A percentile compares a stretch with the other conserved stretches of the same genome.
Evolutionary conservation across 2,888 invertebrate genomes (phyloP).

Genomic region (Athripsodes cinereus): DNA sequence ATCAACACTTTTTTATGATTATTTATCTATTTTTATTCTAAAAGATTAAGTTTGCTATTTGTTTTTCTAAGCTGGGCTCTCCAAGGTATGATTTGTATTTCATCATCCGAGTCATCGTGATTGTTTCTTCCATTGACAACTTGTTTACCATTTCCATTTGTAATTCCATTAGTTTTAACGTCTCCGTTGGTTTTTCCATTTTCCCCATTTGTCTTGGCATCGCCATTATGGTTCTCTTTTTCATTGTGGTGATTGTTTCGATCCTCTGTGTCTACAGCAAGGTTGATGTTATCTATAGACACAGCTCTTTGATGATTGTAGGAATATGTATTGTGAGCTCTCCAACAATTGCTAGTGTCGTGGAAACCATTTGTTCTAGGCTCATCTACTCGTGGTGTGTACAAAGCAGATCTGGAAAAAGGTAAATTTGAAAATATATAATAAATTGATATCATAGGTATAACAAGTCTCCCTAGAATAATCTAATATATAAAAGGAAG

Average conservation of each 20-base stretch:
- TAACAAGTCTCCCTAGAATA: no score
- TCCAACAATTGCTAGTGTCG: conserved; percentile 38
- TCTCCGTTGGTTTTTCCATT: conserved; percentile 18
- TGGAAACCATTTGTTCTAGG: conserved; percentile 42
- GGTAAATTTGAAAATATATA: not conserved
- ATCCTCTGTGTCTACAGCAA: conserved; percentile 40
- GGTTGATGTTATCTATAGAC: conserved; percentile 58
- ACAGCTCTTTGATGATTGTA: conserved; percentile 48
- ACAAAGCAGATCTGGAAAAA: conserved; percentile 55
- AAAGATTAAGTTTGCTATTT: conserved; percentile 79
- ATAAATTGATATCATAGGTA: conserved; percentile 9
- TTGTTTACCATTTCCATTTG: conserved; percentile 11
- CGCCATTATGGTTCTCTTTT: conserved; percentile 24
- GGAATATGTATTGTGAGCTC: conserved; percentile 36
- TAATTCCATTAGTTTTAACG: conserved; percentile 12
- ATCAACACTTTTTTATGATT: no score
- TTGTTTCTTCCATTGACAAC: conserved; percentile 40
- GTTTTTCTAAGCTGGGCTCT: conserved; percentile 83
- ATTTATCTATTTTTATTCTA: conserved; percentile 44
- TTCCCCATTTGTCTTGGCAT: conserved; percentile 4
- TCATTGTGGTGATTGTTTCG: conserved; percentile 39
- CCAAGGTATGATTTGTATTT: conserved; percentile 79
- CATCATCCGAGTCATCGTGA: conserved; percentile 50
- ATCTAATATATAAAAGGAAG: no score
- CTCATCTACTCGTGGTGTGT: conserved; percentile 65